Evolutionary conservation across 2,797 vertebrate species (phyloP).

Genomic region (Thamnophis elegans): DNA sequence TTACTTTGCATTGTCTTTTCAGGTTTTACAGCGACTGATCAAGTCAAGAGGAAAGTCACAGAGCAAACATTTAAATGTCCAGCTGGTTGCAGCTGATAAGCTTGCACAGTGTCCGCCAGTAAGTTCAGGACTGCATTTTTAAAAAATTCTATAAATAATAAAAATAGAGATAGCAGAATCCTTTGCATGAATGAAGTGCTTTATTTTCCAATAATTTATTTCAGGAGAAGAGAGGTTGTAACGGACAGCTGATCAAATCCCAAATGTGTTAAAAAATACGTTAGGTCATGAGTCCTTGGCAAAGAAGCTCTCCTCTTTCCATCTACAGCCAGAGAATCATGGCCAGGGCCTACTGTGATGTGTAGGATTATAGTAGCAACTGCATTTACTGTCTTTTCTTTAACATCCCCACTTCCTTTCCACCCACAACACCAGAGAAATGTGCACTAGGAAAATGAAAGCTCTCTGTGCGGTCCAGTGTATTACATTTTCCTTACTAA

Average conservation of each 20-base stretch:
- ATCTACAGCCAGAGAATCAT: neutral
- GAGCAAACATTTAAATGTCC: conserved; percentile 97
- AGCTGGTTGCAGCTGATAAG: conserved; percentile 96
- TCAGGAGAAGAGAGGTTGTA: neutral
- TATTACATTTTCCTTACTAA: neutral
- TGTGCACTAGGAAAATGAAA: conserved; percentile 19
- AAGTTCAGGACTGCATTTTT: conserved; percentile 65
- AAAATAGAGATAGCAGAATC: neutral
- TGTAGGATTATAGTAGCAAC: conserved; percentile 39
- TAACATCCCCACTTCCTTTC: conserved; percentile 14
- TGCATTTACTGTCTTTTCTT: neutral
- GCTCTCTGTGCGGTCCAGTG: conserved; percentile 9
- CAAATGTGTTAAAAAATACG: conserved; percentile 10
- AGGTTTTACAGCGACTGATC: conserved; percentile 96
- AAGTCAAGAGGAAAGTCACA: conserved; percentile 98
- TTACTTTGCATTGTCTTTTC: conserved; percentile 45
- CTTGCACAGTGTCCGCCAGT: conserved; percentile 94
- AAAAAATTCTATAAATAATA: neutral
- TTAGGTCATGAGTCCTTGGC: neutral
- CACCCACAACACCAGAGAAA: conserved; percentile 2
- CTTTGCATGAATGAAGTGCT: neutral
- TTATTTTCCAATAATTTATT: neutral
- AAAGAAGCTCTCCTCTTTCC: conserved; percentile 12
- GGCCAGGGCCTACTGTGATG: neutral
- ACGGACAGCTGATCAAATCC: neutral